A percentile compares a stretch with the other conserved stretches of the same genome.
These are phyloP conservation scores for Osmerus mordax DNA, from an alignment of 2,113 vertebrate species.

Conservation along the genomic window DNA sequence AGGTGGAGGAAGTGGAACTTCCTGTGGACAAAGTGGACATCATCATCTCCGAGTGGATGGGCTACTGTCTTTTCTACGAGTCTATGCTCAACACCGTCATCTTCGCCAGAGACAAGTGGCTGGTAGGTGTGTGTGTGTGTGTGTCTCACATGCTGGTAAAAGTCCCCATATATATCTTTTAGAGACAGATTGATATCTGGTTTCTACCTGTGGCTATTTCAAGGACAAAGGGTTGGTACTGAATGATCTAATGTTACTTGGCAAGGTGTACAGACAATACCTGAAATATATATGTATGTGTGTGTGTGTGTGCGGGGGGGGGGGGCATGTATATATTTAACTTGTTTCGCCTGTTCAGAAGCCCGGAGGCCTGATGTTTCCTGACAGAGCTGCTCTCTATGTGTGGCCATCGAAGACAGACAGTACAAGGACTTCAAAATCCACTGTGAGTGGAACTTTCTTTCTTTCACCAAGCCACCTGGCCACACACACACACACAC, in stretches of 20 bases:
- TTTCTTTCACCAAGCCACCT: neutral
- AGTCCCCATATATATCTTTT: neutral
- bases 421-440: constrained; percentile 99
- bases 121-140: constrained; percentile 70
- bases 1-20: constrained; percentile 96
- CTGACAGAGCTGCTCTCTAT: constrained; percentile 95
- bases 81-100: constrained; percentile 99
- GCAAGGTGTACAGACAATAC: neutral
- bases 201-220: neutral
- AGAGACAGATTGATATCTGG: constrained; percentile 1
- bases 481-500: neutral
- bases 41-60: constrained; percentile 99
- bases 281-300: neutral
- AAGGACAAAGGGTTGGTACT: neutral
- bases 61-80: constrained; percentile 97
- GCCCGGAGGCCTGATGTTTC: constrained; percentile 97
- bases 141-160: constrained; percentile 18
- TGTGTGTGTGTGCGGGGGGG: neutral
- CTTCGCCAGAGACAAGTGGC: constrained; percentile 98
- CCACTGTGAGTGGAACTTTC: constrained; percentile 82
- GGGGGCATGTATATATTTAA: neutral
- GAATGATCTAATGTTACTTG: neutral
- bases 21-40: constrained; percentile 97
- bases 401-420: constrained; percentile 96
- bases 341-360: constrained; percentile 72